Percentiles rank a stretch among this genome's conserved stretches.
These are phyloP conservation scores for Belgica antarctica DNA, from an alignment of 2,888 invertebrate species.

Conservation along the genomic window DNA sequence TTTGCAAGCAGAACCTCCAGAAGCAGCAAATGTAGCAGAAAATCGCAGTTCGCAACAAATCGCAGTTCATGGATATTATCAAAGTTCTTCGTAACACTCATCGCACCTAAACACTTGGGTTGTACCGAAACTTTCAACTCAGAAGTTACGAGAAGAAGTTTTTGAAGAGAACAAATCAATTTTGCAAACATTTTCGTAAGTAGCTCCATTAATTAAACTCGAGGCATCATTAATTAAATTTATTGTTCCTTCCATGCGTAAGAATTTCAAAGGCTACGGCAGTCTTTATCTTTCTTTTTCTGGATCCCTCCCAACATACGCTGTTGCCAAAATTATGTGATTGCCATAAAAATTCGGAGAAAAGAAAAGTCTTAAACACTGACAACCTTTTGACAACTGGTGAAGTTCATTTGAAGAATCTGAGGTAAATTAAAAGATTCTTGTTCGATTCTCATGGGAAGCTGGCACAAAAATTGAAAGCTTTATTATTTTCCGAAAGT, in stretches of 20 bases:
- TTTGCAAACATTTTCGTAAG: background rate
- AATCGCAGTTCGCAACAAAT: background rate
- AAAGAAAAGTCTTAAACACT: no score
- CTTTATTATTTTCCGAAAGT: no score
- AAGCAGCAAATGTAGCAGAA: background rate
- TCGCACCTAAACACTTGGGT: background rate
- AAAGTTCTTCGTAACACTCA: no score
- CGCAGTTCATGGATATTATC: background rate
- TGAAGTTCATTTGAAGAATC: no score
- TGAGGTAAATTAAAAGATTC: no score
- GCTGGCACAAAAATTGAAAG: background rate
- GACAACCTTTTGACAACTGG: no score
- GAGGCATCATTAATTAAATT: background rate
- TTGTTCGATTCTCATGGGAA: background rate
- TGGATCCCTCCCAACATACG: background rate
- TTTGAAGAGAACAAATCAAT: background rate
- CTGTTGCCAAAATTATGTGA: background rate
- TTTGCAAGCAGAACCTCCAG: conserved; percentile 4
- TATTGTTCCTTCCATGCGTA: background rate
- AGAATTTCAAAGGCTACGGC: background rate
- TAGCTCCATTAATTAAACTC: background rate
- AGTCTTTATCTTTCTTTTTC: background rate
- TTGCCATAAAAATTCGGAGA: background rate
- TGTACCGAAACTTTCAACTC: conserved; percentile 4
- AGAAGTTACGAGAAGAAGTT: background rate